phyloP scores from a whole-genome alignment of 2,113 vertebrate species.

The Anarhynchus alexandrinus region DNA sequence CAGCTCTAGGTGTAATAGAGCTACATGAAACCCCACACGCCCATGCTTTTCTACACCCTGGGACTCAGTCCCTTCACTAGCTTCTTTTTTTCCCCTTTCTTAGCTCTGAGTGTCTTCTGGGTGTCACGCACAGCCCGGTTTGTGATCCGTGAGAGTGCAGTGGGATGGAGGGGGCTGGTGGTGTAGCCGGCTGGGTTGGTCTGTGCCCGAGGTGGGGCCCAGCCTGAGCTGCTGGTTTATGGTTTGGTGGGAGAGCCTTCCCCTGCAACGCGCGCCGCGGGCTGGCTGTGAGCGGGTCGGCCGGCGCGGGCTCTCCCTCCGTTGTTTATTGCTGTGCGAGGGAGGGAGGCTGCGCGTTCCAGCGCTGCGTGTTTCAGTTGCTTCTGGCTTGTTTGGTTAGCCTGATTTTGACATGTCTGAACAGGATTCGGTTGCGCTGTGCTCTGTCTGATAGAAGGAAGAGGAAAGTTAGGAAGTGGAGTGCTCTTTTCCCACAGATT shows the following conservation, averaged over 20 bases:
- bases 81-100: background rate
- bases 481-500: background rate
- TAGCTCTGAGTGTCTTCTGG: background rate
- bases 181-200: background rate
- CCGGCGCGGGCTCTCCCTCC: fast-evolving
- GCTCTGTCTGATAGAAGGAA: background rate
- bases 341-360: background rate
- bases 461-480: background rate
- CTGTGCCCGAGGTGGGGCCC: background rate
- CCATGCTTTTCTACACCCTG: background rate
- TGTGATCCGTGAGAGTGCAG: background rate
- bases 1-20: background rate
- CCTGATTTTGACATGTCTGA: background rate
- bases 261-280: fast-evolving
- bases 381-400: background rate
- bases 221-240: too few relatives aligned
- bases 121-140: too few relatives aligned
- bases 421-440: background rate
- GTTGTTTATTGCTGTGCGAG: fast-evolving
- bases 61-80: background rate
- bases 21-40: background rate
- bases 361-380: background rate
- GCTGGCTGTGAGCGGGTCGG: background rate
- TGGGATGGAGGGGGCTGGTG: background rate
- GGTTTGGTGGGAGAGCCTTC: background rate